Conservation (phyloP, 2,888 invertebrate genomes). For the Oxyscelio sp. region DNA sequence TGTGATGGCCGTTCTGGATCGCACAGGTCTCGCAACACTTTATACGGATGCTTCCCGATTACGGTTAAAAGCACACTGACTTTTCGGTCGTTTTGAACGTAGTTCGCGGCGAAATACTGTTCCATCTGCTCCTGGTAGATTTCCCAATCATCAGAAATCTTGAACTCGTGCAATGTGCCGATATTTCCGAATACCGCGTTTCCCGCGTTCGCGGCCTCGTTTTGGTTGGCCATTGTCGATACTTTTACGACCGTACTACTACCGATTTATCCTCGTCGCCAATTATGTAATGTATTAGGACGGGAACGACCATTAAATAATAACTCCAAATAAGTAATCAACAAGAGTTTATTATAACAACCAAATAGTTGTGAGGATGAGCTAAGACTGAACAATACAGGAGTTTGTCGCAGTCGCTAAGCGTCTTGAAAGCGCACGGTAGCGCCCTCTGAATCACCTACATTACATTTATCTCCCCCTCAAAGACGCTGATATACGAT, state of each 20-base stretch:
- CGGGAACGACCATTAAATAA: no score
- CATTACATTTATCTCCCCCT: no score
- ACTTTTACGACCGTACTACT: neutral
- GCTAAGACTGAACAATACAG: no score
- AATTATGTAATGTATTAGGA: neutral
- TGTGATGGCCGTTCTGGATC: slow-evolving; percentile 58
- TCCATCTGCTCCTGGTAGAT: slow-evolving; percentile 62
- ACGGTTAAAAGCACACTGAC: slow-evolving; percentile 64
- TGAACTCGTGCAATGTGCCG: slow-evolving; percentile 56
- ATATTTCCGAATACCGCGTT: slow-evolving; percentile 23
- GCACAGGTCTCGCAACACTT: slow-evolving; percentile 67
- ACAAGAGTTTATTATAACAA: no score
- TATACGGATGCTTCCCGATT: slow-evolving; percentile 62
- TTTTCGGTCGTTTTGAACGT: slow-evolving; percentile 42
- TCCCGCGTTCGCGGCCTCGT: neutral
- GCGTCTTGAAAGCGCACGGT: no score
- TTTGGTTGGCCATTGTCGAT: no score
- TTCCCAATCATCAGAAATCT: slow-evolving; percentile 65
- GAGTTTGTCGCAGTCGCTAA: no score
- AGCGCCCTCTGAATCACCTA: no score
- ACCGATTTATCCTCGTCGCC: neutral
- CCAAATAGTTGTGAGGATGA: no score
- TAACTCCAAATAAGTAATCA: no score
- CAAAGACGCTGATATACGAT: no score
- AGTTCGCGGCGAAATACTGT: slow-evolving; percentile 71